Base-by-base conservation (phyloP, 2,888 invertebrate genomes). In the Erpobdella octoculata region DNA sequence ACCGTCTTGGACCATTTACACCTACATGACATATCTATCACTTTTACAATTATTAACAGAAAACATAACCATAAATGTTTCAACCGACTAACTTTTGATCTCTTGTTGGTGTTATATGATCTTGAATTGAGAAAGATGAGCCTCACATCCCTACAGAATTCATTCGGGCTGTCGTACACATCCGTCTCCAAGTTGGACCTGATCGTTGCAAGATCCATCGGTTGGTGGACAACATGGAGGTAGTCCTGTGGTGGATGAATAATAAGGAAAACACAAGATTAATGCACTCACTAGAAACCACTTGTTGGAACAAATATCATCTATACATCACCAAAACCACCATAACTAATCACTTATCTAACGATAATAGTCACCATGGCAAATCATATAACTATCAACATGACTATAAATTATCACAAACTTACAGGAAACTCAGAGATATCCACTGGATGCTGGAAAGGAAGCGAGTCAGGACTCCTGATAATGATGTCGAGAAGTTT, bases 51-150 rank as follows among this genome's bases (percentile, higher is more conserved):
- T n/a, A n/a, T n/a, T n/a, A n/a, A n/a, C n/a, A n/a, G n/a, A n/a
- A n/a, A n/a, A n/a, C n/a, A n/a, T n/a, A n/a, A n/a, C n/a, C n/a
- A n/a, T n/a, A n/a, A n/a, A n/a, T n/a, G n/a, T n/a, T n/a, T n/a
- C n/a, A n/a, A n/a, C n/a, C 15, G 21, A 74, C 79, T 73, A 76
- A 83, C 84, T 78, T 81, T 77, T n/a, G 84, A 84, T 64, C 81
- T 78, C 74, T 83, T 84, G 75, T 95, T 93, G 62, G 81, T 82
- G 77, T 83, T 83, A 76, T 78, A 83, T 1, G 73, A 68, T 78
- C 90, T 88, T 69, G 93, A 93, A 85, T 96, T 96, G 79, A 87
- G 85, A 86, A 96, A 94, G 78, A 96, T 91, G 71, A 90, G 87
- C 65, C 89, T 87, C 83, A 93, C 88, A 84, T 96, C 95, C 80